Evolutionary conservation across 2,113 vertebrate species (phyloP).

Genomic region (Protomyctophum bolini): DNA sequence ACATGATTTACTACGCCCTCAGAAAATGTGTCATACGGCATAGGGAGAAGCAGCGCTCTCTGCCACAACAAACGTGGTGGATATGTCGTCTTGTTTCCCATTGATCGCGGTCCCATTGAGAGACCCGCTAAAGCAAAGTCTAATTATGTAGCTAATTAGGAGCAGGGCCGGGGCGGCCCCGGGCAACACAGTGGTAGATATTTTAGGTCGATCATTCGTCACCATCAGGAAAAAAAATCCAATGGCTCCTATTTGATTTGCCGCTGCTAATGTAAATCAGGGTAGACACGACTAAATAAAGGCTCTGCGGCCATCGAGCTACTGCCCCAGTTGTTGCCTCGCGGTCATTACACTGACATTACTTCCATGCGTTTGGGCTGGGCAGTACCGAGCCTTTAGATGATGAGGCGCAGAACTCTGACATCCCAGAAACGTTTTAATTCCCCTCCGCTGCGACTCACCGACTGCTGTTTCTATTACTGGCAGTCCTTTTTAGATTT

Average conservation of each 20-base stretch:
- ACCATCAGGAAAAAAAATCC: conserved; percentile 69
- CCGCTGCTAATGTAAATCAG: conserved; percentile 63
- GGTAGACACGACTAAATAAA: conserved; percentile 55
- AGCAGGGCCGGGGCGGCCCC: conserved; percentile 56
- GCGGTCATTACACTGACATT: conserved; percentile 30
- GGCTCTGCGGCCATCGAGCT: conserved; percentile 43
- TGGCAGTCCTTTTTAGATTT: no score
- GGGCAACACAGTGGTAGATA: conserved; percentile 66
- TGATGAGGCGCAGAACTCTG: background rate
- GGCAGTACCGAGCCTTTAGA: no score
- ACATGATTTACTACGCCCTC: conserved; percentile 32
- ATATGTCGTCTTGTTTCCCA: conserved; percentile 68
- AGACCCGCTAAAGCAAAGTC: conserved; percentile 73
- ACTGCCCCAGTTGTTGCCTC: conserved; percentile 46
- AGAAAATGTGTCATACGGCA: conserved; percentile 27
- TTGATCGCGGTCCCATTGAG: conserved; percentile 72
- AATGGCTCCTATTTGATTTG: conserved; percentile 67
- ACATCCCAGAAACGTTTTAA: no score
- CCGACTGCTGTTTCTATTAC: no score
- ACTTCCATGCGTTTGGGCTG: no score
- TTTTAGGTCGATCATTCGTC: conserved; percentile 76
- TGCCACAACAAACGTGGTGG: conserved; percentile 39
- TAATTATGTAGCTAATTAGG: conserved; percentile 80
- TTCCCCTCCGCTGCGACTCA: no score
- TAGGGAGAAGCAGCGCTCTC: conserved; percentile 34